A percentile compares a stretch with the other conserved stretches of the same genome.
These are phyloP conservation scores for Pundamilia nyererei DNA, from an alignment of 2,113 vertebrate species.

Conservation along the genomic window DNA sequence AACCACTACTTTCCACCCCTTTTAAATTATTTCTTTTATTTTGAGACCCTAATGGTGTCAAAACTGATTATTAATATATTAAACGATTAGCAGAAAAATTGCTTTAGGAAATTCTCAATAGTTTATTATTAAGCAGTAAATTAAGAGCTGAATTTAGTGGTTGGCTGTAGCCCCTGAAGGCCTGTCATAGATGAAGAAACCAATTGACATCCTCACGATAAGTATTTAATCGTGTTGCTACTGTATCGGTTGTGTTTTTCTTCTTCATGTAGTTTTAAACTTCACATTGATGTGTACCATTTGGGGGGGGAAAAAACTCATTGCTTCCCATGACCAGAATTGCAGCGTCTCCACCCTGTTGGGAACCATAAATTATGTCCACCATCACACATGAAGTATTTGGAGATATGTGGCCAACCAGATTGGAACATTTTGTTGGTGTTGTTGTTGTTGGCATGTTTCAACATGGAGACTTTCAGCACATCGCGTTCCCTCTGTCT, in stretches of 20 bases:
- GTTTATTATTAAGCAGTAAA: neutral
- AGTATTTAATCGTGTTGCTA: neutral
- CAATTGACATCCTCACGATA: neutral
- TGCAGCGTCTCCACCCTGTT: neutral
- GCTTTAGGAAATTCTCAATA: neutral
- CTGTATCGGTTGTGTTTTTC: neutral
- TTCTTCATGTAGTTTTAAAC: neutral
- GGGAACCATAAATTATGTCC: neutral
- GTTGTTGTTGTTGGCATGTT: neutral
- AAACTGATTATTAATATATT: neutral
- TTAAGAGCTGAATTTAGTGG: neutral
- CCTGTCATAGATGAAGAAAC: neutral
- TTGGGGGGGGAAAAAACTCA: fast-evolving
- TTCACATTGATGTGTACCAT: neutral
- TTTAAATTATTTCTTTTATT: neutral
- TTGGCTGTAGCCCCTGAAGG: neutral
- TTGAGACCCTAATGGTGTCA: neutral
- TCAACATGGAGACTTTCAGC: neutral
- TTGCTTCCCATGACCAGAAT: neutral
- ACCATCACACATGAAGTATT: neutral
- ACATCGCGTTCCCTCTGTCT: neutral
- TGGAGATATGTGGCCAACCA: neutral
- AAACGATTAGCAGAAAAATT: neutral
- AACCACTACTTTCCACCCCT: neutral
- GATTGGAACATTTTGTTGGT: neutral